Percentiles rank a stretch among this genome's conserved stretches.
These are phyloP conservation scores for Muntiacus muntjak DNA, from an alignment of 2,113 vertebrate genomes.

Conservation along the genomic window DNA sequence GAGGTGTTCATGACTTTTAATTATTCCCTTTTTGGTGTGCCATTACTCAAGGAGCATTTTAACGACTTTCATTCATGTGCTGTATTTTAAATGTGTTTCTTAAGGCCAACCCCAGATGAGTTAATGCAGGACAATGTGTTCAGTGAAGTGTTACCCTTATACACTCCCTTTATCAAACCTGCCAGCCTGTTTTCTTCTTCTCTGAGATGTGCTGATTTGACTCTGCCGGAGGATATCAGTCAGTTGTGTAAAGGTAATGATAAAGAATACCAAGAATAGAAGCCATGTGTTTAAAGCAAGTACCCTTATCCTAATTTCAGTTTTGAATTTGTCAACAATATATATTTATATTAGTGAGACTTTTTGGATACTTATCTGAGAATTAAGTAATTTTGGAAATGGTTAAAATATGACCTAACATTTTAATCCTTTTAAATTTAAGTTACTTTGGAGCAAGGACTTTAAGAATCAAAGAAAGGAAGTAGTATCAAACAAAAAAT, in stretches of 20 bases:
- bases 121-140: constrained; percentile 88
- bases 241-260: constrained; percentile 92
- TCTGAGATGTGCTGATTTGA: constrained; percentile 91
- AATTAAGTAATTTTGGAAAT: neutral
- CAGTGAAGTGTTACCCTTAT: constrained; percentile 83
- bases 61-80: neutral
- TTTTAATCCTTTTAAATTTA: constrained; percentile 4
- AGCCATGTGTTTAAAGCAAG: neutral
- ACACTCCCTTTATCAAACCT: constrained; percentile 86
- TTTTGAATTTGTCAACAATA: neutral
- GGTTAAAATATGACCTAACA: neutral
- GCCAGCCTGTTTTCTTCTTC: constrained; percentile 92
- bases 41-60: neutral
- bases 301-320: neutral
- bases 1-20: neutral
- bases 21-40: neutral
- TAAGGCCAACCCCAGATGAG: constrained; percentile 89
- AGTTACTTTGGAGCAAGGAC: neutral
- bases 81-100: constrained; percentile 47
- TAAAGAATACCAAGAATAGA: neutral
- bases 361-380: neutral
- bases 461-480: neutral
- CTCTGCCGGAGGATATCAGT: constrained; percentile 93
- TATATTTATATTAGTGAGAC: neutral
- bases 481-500: neutral